Percentiles rank a stretch among this genome's conserved stretches.
phyloP scores from a whole-genome alignment of 2,113 vertebrate species.

The Crypturellus undulatus region DNA sequence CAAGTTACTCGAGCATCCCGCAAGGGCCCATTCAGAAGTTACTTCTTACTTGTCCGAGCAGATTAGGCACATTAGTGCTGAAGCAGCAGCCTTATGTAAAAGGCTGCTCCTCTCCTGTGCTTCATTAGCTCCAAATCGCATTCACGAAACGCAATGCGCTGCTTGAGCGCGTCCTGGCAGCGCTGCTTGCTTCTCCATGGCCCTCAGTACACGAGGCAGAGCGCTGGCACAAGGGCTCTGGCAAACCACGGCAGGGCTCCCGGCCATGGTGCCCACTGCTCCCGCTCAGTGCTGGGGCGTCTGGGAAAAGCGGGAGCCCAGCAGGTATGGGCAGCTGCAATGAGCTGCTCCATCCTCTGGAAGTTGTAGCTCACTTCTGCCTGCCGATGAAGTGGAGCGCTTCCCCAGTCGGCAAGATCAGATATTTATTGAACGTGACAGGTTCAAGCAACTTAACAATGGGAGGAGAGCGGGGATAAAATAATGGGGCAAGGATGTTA shows the following conservation, averaged over 20 bases:
- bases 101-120: conserved; percentile 31
- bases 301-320: background rate
- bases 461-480: conserved; percentile 5
- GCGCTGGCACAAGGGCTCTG: background rate
- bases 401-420: conserved; percentile 7
- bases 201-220: background rate
- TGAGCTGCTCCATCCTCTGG: background rate
- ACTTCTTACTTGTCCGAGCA: conserved; percentile 75
- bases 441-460: conserved; percentile 66
- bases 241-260: no score
- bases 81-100: conserved; percentile 59
- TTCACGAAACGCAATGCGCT: conserved; percentile 51
- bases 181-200: conserved; percentile 23
- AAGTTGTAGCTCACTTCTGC: background rate
- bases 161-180: conserved; percentile 40
- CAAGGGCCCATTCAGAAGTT: conserved; percentile 77
- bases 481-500: conserved; percentile 42
- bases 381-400: conserved; percentile 26
- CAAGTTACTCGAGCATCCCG: conserved; percentile 75
- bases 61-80: conserved; percentile 73
- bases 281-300: background rate
- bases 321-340: background rate
- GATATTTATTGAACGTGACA: conserved; percentile 67
- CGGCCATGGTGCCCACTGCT: background rate
- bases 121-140: conserved; percentile 67